Conservation (phyloP, 2,113 vertebrate genomes). For the Nesoenas mayeri region DNA sequence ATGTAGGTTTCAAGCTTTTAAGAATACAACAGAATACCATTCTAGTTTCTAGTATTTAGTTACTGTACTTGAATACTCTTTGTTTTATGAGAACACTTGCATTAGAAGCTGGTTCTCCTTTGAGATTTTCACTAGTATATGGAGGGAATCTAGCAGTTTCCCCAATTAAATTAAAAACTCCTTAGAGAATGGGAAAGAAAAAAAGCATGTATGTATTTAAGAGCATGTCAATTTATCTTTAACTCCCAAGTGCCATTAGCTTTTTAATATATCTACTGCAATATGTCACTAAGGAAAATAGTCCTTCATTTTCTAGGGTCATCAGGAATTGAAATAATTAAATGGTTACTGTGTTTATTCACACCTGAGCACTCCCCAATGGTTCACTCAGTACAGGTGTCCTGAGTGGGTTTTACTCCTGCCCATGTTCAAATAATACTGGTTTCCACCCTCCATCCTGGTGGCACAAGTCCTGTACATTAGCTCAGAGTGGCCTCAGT, state of each 20-base stretch:
- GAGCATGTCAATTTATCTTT: slow-evolving; percentile 54
- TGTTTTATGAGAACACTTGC: slow-evolving; percentile 47
- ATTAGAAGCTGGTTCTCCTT: slow-evolving; percentile 53
- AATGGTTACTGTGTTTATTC: not conserved
- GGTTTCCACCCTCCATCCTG: not conserved
- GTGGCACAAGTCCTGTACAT: not conserved
- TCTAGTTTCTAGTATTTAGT: slow-evolving; percentile 1
- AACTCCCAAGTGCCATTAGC: slow-evolving; percentile 33
- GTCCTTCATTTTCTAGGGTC: slow-evolving; percentile 22
- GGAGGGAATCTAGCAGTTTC: slow-evolving; percentile 49
- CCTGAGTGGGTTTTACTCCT: not conserved
- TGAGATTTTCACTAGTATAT: slow-evolving; percentile 47
- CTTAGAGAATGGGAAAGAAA: slow-evolving; percentile 55
- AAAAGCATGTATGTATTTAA: slow-evolving; percentile 26
- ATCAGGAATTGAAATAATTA: not conserved
- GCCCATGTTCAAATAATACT: not conserved
- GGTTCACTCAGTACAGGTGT: not conserved
- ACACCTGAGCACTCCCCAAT: not conserved
- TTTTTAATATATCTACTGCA: slow-evolving; percentile 8
- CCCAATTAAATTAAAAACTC: slow-evolving; percentile 62
- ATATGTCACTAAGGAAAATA: slow-evolving; percentile 33
- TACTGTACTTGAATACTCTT: slow-evolving; percentile 33
- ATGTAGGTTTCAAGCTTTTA: not conserved
- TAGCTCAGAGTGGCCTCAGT: not conserved
- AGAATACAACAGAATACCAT: not conserved